A percentile compares a stretch with the other conserved stretches of the same genome.
These are phyloP conservation scores for Aurelia aurita DNA, from an alignment of 30 jellyfish, hydroid and myxozoan species.

Conservation along the genomic window DNA sequence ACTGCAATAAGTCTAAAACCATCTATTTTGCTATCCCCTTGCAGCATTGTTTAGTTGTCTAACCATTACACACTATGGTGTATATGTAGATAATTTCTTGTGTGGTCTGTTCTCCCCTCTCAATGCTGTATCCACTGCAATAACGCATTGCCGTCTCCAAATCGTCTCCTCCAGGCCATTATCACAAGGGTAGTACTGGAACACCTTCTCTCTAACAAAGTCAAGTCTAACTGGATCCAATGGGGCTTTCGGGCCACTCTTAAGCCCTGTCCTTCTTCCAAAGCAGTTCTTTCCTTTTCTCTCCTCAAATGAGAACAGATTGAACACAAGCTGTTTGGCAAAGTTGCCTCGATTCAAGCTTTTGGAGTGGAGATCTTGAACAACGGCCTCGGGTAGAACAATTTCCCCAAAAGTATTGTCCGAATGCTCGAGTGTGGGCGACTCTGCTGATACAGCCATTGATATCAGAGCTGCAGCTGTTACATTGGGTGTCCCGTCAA, in stretches of 20 bases:
- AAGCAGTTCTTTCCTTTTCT: constrained; percentile 85
- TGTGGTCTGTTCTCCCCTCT: constrained; percentile 88
- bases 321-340: constrained; percentile 86
- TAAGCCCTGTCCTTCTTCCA: constrained; percentile 89
- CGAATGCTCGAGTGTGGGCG: neutral
- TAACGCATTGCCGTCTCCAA: constrained; percentile 97
- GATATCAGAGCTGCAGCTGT: neutral
- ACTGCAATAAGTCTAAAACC: too few species aligned
- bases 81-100: neutral
- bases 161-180: constrained; percentile 76
- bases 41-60: too few species aligned
- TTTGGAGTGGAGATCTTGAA: constrained; percentile 54
- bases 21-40: too few species aligned
- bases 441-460: neutral
- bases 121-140: constrained; percentile 94
- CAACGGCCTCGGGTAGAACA: constrained; percentile 54
- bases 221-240: constrained; percentile 76
- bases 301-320: constrained; percentile 76
- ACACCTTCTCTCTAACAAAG: constrained; percentile 71
- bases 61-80: too few species aligned
- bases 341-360: constrained; percentile 95
- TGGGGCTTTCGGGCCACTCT: constrained; percentile 85
- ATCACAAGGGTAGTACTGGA: constrained; percentile 82
- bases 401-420: neutral
- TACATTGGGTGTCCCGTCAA: neutral